phyloP scores from a whole-genome alignment of 2,888 invertebrate genomes.

The Cartodere bifasciata region DNA sequence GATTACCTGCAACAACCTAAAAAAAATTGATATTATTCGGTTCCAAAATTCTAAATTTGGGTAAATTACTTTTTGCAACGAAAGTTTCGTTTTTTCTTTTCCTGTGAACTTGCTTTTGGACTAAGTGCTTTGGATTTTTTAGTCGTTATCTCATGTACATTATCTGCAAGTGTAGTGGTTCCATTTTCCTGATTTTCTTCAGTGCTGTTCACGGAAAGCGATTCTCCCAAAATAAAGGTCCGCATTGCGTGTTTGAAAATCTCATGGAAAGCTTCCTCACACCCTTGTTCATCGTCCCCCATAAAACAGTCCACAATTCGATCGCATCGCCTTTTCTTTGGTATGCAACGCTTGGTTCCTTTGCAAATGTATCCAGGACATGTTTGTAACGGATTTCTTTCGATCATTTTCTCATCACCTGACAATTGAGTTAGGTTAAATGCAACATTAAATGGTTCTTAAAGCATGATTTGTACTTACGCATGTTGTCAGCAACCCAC shows the following conservation, averaged over 20 bases:
- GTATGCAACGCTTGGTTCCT: conserved; percentile 52
- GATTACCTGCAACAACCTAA: conserved; percentile 54
- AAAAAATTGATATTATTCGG: no score
- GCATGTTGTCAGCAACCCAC: conserved; percentile 54
- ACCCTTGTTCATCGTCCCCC: conserved; percentile 70
- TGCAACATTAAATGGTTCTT: conserved; percentile 4
- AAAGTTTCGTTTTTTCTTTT: no score
- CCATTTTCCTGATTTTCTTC: conserved; percentile 3
- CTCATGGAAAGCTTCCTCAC: conserved; percentile 28
- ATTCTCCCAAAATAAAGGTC: conserved; percentile 14
- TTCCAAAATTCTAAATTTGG: no score
- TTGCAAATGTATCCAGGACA: conserved; percentile 67
- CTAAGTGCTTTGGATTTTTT: no score
- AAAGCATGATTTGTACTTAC: conserved; percentile 34
- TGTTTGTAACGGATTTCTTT: conserved; percentile 40
- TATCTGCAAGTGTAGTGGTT: conserved; percentile 10
- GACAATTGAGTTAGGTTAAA: conserved; percentile 9
- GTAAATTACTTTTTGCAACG: no score
- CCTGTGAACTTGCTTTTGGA: no score
- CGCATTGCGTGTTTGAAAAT: conserved; percentile 22
- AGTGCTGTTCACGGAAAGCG: not conserved
- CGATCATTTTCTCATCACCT: conserved; percentile 39
- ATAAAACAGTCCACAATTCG: conserved; percentile 61
- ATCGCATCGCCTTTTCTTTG: conserved; percentile 54
- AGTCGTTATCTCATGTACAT: no score